These are phyloP conservation scores for Scatophagus argus DNA, from an alignment of 2,113 vertebrate genomes.

Conservation along the genomic window DNA sequence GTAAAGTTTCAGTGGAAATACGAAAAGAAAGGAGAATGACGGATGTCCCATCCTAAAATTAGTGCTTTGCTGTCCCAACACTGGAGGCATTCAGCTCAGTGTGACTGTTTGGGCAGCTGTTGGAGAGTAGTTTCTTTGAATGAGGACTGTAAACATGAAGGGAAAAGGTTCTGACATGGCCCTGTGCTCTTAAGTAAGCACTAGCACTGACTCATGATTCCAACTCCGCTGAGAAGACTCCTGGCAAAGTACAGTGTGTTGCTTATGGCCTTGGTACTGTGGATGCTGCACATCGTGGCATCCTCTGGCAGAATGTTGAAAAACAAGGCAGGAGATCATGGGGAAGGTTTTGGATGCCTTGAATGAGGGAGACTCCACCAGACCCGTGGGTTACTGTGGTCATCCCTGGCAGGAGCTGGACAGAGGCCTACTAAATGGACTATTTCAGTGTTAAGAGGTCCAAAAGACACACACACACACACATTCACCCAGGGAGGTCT, in stretches of 20 bases:
- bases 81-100: constrained; percentile 77
- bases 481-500: constrained; percentile 52
- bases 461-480: constrained; percentile 11
- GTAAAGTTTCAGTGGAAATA: constrained; percentile 68
- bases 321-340: constrained; percentile 47
- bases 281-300: constrained; percentile 42
- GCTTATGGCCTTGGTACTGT: constrained; percentile 36
- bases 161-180: constrained; percentile 68
- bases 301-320: constrained; percentile 52
- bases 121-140: constrained; percentile 76
- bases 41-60: constrained; percentile 75
- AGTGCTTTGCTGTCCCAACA: constrained; percentile 75
- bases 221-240: constrained; percentile 53
- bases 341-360: constrained; percentile 51
- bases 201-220: constrained; percentile 70
- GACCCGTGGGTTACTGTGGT: constrained; percentile 61
- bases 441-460: constrained; percentile 44
- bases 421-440: constrained; percentile 50
- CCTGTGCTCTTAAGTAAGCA: constrained; percentile 49
- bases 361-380: constrained; percentile 52
- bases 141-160: constrained; percentile 76
- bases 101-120: constrained; percentile 82
- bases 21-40: constrained; percentile 73
- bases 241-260: constrained; percentile 38
- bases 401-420: constrained; percentile 48